These are phyloP conservation scores for Saimiri boliviensis DNA, from an alignment of 2,113 vertebrate genomes.

Conservation along the genomic window DNA sequence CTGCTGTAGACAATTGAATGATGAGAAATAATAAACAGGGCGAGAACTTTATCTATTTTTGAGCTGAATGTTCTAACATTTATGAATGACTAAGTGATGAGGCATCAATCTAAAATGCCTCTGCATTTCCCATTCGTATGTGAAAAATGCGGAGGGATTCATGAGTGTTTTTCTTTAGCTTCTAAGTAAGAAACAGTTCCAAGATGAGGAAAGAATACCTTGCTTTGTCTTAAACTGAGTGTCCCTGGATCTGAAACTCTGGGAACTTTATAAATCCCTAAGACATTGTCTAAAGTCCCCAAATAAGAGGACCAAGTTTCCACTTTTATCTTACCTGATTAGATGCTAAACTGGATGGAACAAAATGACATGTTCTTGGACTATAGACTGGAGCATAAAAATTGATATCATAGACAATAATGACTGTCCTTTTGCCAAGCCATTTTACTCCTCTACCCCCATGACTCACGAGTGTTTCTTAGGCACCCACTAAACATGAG, in stretches of 20 bases:
- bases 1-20: neutral
- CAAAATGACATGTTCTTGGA: neutral
- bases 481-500: neutral
- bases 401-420: neutral
- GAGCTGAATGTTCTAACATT: conserved; percentile 40
- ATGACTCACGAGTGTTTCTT: neutral
- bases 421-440: neutral
- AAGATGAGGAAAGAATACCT: neutral
- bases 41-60: conserved; percentile 62
- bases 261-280: neutral
- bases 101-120: neutral
- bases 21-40: conserved; percentile 12
- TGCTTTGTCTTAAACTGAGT: neutral
- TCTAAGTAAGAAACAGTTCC: neutral
- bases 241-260: neutral
- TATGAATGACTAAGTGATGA: conserved; percentile 61
- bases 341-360: neutral
- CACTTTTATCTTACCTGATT: conserved; percentile 11
- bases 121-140: neutral
- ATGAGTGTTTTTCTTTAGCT: neutral
- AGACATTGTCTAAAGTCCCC: neutral
- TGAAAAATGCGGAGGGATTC: neutral
- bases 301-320: neutral
- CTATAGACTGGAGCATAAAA: neutral
- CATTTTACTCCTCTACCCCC: neutral